A percentile compares a stretch with the other conserved stretches of the same genome.
Conservation (phyloP, 2,888 invertebrate species). For the Nephrotoma flavescens region DNA sequence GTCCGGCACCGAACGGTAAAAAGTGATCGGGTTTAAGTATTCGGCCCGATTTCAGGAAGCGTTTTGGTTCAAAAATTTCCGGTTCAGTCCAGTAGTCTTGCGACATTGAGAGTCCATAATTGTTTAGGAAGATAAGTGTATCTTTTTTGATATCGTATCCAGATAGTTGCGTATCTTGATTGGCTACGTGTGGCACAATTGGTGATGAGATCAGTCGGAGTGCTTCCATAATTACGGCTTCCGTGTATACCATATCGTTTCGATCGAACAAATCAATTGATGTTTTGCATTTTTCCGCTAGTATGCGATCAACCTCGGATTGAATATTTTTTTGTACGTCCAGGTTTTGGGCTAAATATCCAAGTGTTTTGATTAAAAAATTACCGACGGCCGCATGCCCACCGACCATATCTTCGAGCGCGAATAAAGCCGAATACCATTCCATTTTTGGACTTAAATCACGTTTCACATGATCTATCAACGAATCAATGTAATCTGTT, state of each 20-base stretch:
- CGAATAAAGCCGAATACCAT: conserved; percentile 31
- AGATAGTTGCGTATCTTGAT: conserved; percentile 41
- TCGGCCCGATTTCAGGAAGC: conserved; percentile 41
- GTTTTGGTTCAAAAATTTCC: conserved; percentile 41
- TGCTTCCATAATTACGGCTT: conserved; percentile 44
- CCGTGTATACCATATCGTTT: conserved; percentile 40
- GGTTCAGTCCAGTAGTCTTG: conserved; percentile 44
- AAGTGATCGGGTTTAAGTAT: conserved; percentile 47
- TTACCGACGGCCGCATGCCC: conserved; percentile 52
- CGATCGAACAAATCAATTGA: conserved; percentile 26
- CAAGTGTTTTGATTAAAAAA: conserved; percentile 42
- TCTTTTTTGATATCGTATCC: conserved; percentile 44
- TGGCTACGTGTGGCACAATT: conserved; percentile 52
- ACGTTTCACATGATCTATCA: conserved; percentile 37
- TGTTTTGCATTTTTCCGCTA: conserved; percentile 3
- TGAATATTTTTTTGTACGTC: conserved; percentile 39
- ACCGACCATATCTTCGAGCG: conserved; percentile 39
- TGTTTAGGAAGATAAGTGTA: conserved; percentile 49
- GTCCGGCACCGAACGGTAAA: conserved; percentile 49
- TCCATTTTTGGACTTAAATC: conserved; percentile 29
- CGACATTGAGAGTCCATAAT: conserved; percentile 49
- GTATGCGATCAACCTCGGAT: conserved; percentile 31
- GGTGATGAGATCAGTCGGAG: conserved; percentile 49
- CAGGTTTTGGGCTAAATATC: conserved; percentile 36
- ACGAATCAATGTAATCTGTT: conserved; percentile 41